Base-by-base conservation (phyloP, 2,797 vertebrate species). In the Eutrigla gurnardus region DNA sequence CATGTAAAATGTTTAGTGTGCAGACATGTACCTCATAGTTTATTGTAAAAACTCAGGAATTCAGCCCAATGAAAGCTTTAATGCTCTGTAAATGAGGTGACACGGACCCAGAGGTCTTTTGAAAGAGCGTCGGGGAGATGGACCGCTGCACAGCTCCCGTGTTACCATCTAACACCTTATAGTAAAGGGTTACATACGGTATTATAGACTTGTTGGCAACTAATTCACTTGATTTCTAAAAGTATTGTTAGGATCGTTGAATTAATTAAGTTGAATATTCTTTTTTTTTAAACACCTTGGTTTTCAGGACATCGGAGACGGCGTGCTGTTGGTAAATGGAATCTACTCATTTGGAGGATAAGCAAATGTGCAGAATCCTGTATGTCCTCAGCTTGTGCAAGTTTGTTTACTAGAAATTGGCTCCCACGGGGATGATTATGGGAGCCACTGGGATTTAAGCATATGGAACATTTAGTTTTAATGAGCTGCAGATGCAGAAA, bases 11-110 rank as follows among this genome's bases (percentile, higher is more conserved):
- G 81, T 78, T 83, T 59, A 70, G 79, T 68, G 86, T 76, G 78
- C 78, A 70, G 76, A 76, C 78, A 14, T 69, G 77, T 40, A 45
- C 55, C 73, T 77, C 80, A 55, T 76, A 50, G 78, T 91, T 92
- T 85, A 88, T 90, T 82, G 88, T 91, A 77, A 87, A 93, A 85
- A 78, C 57, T 58, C 66, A 83, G 90, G 92, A 91, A 93, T 93
- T 82, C 81, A 17, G 81, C 52, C 86, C 79, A 86, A 85, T 92
- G 91, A 92, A 92, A 84, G 53, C 66, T 90, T 92, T 88, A 91
- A 91, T 67, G 85, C 78, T 87, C 72, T 86, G 80, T 91, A 92
- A 93, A 93, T 73, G 78, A 79, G 81, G 49, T 74, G 69, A 80
- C 65, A 82, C 76, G 75, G 79, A 85, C 53, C 73, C 63, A 65